Base-by-base conservation (phyloP, 2,888 invertebrate genomes). In the Autographa gamma region DNA sequence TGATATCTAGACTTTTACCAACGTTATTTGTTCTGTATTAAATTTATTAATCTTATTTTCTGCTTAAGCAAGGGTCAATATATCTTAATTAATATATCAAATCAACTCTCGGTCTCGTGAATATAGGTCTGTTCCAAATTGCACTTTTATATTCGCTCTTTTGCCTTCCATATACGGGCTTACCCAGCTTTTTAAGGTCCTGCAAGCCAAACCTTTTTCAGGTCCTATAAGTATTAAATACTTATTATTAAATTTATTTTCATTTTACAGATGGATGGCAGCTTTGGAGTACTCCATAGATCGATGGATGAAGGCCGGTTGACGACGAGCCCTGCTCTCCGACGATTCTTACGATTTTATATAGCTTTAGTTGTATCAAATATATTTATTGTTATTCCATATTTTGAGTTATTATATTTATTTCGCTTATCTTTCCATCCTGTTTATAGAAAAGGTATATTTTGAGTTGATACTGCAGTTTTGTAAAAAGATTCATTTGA, bases 221-320 rank as follows among this genome's bases (percentile, higher is more conserved):
- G 16, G 6, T 14, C 16, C 14, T 16, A 16, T 14, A 4, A 16
- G 0, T 43, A 43, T 43, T 2, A 16, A 9, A 54, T 54, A 19
- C 7, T 52, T 18, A n/a, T n/a, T n/a, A n/a, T n/a, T 11, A 58
- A 31, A 25, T 0, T 1, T 60, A 38, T 76, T 66, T 0, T 66
- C 0, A 84, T 73, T 83, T 96, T 96, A 25, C 94, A 99, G 99
- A 86, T 99, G 99, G 99, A 97, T 99, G 92, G 98, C 98, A 76
- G 98, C 98, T 74, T 93, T 99, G 89, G 99, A 99, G 92, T 99
- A 98, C 91, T 98, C 99, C 72, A 99, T 99, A 94, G 98, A 99
- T 93, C 97, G 98, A 85, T 99, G 99, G 98, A 97, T 98, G 95
- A 98, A 98, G 94, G 97, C 98, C 85, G 97, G 97, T 96, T 97